A percentile compares a stretch with the other conserved stretches of the same genome.
These are phyloP conservation scores for Sinocyclocheilus maitianheensis DNA, from an alignment of 2,113 vertebrate species.

Conservation along the genomic window DNA sequence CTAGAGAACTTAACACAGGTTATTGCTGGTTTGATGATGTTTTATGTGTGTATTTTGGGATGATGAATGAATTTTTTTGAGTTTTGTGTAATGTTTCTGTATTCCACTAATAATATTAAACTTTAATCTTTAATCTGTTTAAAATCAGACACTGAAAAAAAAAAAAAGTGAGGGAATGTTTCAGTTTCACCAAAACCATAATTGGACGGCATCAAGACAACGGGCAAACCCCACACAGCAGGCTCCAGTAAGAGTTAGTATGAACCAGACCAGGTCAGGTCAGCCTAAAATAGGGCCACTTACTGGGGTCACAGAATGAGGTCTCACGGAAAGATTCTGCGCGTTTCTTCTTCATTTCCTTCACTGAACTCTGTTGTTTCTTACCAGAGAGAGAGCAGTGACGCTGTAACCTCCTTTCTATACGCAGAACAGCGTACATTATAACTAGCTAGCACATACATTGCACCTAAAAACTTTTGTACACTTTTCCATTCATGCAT, in stretches of 20 bases:
- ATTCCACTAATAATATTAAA: not conserved
- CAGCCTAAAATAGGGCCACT: slow-evolving; percentile 66
- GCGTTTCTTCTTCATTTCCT: slow-evolving; percentile 17
- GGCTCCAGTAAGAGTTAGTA: slow-evolving; percentile 65
- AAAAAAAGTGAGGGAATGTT: not conserved
- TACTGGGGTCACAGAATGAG: slow-evolving; percentile 64
- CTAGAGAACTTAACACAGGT: not conserved
- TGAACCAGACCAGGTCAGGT: slow-evolving; percentile 52
- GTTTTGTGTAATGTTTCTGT: not conserved
- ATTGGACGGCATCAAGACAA: slow-evolving; percentile 41
- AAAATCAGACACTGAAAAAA: not conserved
- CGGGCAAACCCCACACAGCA: slow-evolving; percentile 36
- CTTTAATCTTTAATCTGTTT: not conserved
- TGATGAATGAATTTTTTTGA: not conserved
- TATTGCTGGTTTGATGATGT: not conserved
- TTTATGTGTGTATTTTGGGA: not conserved
- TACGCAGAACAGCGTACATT: slow-evolving; percentile 56
- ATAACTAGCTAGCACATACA: slow-evolving; percentile 33
- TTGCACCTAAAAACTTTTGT: slow-evolving; percentile 28
- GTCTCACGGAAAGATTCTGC: slow-evolving; percentile 55
- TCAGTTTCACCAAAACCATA: not conserved
- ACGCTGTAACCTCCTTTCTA: slow-evolving; percentile 46
- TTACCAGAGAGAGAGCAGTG: slow-evolving; percentile 48
- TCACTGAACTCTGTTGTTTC: slow-evolving; percentile 52
- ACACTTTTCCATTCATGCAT: not conserved